Percentiles rank a stretch among this genome's conserved stretches.
These are phyloP conservation scores for Sebastes hubbsi DNA, from an alignment of 2,797 vertebrate genomes.

Conservation along the genomic window DNA sequence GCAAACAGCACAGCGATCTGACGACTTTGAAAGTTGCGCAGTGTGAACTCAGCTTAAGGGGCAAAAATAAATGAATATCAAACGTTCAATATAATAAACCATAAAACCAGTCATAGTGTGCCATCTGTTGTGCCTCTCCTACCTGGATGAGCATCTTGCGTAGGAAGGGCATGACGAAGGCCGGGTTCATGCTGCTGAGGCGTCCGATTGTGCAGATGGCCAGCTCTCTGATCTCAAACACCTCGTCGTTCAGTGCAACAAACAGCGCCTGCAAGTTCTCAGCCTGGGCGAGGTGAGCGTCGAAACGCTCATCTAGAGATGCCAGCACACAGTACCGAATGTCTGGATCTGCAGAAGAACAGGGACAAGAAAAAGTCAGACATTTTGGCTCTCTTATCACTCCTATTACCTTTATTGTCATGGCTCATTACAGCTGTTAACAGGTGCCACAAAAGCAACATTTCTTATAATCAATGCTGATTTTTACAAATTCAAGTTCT, in stretches of 20 bases:
- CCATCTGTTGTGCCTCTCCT: neutral
- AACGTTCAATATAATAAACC: neutral
- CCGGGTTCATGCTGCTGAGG: conserved; percentile 99
- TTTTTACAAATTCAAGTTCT: neutral
- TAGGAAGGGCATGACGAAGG: conserved; percentile 98
- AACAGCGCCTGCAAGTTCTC: conserved; percentile 98
- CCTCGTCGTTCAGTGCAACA: conserved; percentile 96
- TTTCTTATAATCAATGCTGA: neutral
- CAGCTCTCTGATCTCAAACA: conserved; percentile 98
- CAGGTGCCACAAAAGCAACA: neutral
- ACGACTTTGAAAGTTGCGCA: too few species aligned
- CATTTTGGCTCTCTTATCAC: neutral
- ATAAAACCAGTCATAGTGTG: neutral
- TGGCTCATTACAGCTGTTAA: neutral
- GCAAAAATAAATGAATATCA: neutral
- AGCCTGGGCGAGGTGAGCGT: conserved; percentile 96
- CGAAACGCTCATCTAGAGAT: conserved; percentile 96
- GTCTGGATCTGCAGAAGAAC: conserved; percentile 88
- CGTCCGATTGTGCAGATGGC: conserved; percentile 98
- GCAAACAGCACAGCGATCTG: too few species aligned
- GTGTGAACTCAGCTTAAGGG: too few species aligned
- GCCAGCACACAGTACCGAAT: conserved; percentile 98
- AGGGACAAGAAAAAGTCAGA: neutral
- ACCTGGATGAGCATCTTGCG: conserved; percentile 99
- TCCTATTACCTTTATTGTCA: neutral